Percentiles rank a stretch among this genome's conserved stretches.
phyloP scores from a whole-genome alignment of 2,113 vertebrate species.

The Podiceps cristatus region DNA sequence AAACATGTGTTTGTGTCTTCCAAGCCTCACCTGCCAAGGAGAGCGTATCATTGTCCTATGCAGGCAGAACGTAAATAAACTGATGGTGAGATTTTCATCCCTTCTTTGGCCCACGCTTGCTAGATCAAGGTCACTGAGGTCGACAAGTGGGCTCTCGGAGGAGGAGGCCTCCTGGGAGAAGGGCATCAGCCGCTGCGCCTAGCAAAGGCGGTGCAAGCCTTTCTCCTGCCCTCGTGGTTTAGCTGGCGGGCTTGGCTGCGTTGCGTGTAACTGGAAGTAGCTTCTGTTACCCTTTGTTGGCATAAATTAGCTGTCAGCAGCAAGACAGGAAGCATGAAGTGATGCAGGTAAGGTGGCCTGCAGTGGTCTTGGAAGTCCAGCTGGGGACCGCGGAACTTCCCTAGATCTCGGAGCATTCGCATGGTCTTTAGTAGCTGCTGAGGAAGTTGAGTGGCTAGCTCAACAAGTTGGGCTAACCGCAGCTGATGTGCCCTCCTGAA shows the following conservation, averaged over 20 bases:
- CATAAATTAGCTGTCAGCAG: background rate
- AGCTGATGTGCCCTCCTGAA: background rate
- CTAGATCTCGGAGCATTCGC: background rate
- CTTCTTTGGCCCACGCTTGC: background rate
- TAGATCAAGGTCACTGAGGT: too few species aligned
- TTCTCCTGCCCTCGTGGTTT: background rate
- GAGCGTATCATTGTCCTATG: conserved; percentile 36
- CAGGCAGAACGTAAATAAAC: conserved; percentile 23
- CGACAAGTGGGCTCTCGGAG: background rate
- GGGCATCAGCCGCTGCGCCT: background rate
- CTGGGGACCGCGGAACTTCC: background rate
- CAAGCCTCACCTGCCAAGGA: conserved; percentile 45
- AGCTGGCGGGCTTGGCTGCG: background rate
- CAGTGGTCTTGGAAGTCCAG: background rate
- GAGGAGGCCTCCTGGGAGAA: background rate
- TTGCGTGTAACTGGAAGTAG: background rate
- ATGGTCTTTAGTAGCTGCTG: background rate
- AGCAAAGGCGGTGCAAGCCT: too few species aligned
- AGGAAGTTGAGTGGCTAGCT: conserved; percentile 3
- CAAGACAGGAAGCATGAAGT: background rate
- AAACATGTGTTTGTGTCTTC: conserved; percentile 54
- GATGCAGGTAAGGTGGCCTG: conserved; percentile 22
- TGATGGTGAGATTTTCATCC: background rate
- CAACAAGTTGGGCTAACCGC: background rate
- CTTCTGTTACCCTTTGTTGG: background rate